phyloP scores from a whole-genome alignment of 2,113 vertebrate genomes.

The Noturus placidus region DNA sequence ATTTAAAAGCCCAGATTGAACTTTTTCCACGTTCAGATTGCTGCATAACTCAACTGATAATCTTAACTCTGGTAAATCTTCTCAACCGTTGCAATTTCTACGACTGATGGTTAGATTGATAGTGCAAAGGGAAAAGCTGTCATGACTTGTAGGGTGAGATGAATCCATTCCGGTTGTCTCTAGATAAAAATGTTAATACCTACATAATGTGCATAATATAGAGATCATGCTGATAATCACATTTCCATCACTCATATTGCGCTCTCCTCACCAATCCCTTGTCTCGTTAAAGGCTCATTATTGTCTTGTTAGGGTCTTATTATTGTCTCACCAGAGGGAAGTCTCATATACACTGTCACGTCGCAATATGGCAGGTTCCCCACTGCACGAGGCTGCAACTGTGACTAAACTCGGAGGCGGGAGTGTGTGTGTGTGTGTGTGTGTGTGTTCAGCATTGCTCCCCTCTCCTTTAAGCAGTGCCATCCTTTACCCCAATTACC shows the following conservation, averaged over 20 bases:
- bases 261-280: slow-evolving; percentile 33
- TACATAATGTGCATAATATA: slow-evolving; percentile 25
- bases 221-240: slow-evolving; percentile 41
- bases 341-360: slow-evolving; percentile 15
- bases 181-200: background rate
- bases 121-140: background rate
- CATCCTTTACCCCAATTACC: slow-evolving; percentile 53
- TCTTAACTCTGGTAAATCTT: background rate
- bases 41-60: background rate
- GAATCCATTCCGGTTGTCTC: background rate
- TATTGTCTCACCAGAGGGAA: slow-evolving; percentile 47
- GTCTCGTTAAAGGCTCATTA: slow-evolving; percentile 43
- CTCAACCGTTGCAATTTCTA: background rate
- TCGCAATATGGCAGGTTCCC: slow-evolving; percentile 39
- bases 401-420: slow-evolving; percentile 18
- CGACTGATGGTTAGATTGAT: background rate
- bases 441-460: slow-evolving; percentile 14
- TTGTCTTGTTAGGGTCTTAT: slow-evolving; percentile 45
- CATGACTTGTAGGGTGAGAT: background rate
- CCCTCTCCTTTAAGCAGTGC: slow-evolving; percentile 24
- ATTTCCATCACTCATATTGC: slow-evolving; percentile 42
- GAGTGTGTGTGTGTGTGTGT: background rate
- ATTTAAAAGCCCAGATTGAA: background rate
- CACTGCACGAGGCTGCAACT: slow-evolving; percentile 23
- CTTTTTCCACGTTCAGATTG: background rate